These are phyloP conservation scores for Saguinus midas DNA, from an alignment of 2,113 vertebrate species.

Conservation along the genomic window DNA sequence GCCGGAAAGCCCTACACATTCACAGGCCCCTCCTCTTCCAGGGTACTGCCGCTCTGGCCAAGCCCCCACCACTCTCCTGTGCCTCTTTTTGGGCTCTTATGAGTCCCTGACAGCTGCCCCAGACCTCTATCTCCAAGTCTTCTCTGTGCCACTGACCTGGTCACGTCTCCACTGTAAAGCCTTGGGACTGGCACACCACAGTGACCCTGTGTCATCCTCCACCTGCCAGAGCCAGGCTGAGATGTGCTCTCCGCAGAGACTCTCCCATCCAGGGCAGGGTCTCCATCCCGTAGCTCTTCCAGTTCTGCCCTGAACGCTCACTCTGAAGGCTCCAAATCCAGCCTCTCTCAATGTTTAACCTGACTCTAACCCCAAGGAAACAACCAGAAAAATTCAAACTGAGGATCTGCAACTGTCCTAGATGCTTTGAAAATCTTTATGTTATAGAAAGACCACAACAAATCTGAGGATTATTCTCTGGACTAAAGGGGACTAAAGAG, in stretches of 20 bases:
- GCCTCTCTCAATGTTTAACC: not conserved
- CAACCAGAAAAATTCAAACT: not conserved
- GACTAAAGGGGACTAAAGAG: not conserved
- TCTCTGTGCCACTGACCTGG: not conserved
- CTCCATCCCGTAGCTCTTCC: not conserved
- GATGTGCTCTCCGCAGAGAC: not conserved
- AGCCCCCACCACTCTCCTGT: fast-evolving
- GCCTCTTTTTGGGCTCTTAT: not conserved
- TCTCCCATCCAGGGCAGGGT: not conserved
- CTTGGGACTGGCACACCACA: not conserved
- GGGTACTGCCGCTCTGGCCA: not conserved
- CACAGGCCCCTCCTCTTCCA: not conserved
- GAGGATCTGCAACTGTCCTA: not conserved
- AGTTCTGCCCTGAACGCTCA: not conserved
- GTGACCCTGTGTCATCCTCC: fast-evolving
- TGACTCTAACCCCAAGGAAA: not conserved
- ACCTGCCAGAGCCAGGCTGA: not conserved
- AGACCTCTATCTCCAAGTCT: not conserved
- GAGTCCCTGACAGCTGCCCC: not conserved
- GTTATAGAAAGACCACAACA: not conserved
- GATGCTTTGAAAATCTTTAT: not conserved
- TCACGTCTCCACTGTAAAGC: not conserved
- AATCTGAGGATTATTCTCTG: not conserved
- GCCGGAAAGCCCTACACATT: not conserved
- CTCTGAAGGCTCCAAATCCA: not conserved